Base-by-base conservation (phyloP, 2,888 invertebrate species). In the Heteromyza rotundicornis region DNA sequence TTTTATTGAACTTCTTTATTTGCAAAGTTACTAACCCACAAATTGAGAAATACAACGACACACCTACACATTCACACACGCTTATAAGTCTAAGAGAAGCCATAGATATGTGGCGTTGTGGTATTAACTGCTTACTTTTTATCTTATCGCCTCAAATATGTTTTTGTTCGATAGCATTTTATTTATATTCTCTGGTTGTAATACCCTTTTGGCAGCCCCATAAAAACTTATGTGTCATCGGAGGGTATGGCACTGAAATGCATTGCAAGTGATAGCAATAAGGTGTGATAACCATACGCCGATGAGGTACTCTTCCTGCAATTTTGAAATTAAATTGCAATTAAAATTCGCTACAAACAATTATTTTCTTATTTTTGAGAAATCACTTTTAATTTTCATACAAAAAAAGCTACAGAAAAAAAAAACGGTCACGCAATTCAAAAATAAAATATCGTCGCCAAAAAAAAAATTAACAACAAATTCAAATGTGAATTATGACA, bases 111-210 rank as follows among this genome's bases (percentile, higher is more conserved):
- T 16, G 16, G 20, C 20, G 3, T 49, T 49, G 2, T 24, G n/a
- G 20, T 47, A 27, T 59, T 59, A 53, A 24, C 53, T 63, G 52
- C 63, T 67, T 68, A 56, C 53, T 55, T 64, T 71, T 70, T 75
- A 73, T 73, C 73, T 73, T 72, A 73, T 73, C 73, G 69, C 63
- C 60, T n/a, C 59, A 65, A 68, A 75, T 73, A n/a, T n/a, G n/a
- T n/a, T n/a, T n/a, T n/a, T n/a, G n/a, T n/a, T n/a, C 75, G 73
- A 73, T 73, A 73, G 72, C 64, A 64, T 67, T 67, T 67, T 57
- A 58, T 68, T 67, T 63, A 14, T 19, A 16, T 27, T 53, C 2
- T 24, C n/a, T 69, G n/a, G n/a, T n/a, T 61, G 68, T 62, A 20
- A 60, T 53, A 52, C 57, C 12, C n/a, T n/a, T 61, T 58, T 61